Evolutionary conservation across 2,888 invertebrate species (phyloP).

Genomic region (Venustoraphidia nigricollis): DNA sequence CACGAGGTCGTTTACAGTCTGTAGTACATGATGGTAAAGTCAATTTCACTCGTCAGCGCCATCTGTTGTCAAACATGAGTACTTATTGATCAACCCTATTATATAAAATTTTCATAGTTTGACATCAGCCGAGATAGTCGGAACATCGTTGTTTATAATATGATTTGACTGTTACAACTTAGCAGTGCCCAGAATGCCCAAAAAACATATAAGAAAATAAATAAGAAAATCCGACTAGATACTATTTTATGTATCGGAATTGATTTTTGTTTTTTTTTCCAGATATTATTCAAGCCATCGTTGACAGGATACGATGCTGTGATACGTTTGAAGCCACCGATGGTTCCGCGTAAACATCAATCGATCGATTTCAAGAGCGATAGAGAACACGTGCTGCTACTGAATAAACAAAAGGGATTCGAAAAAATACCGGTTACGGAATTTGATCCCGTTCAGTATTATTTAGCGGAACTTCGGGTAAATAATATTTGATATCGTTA

Average conservation of each 20-base stretch:
- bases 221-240: too few species aligned
- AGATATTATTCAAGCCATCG: slow-evolving; percentile 39
- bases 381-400: slow-evolving; percentile 14
- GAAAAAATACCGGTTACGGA: slow-evolving; percentile 52
- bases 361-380: slow-evolving; percentile 13
- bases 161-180: too few species aligned
- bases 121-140: too few species aligned
- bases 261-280: slow-evolving; percentile 23
- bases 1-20: too few species aligned
- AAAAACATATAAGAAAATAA: too few species aligned
- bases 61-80: too few species aligned
- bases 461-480: slow-evolving; percentile 61
- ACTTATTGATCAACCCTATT: too few species aligned
- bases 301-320: slow-evolving; percentile 58
- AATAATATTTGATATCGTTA: slow-evolving; percentile 16
- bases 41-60: too few species aligned
- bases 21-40: too few species aligned
- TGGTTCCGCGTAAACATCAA: slow-evolving; percentile 26
- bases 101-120: too few species aligned
- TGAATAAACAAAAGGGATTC: slow-evolving; percentile 21
- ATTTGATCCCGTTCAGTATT: slow-evolving; percentile 58
- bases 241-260: background rate
- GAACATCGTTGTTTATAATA: too few species aligned
- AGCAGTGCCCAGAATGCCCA: too few species aligned
- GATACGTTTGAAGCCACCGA: slow-evolving; percentile 41